These are phyloP conservation scores for Brassicogethes aeneus DNA, from an alignment of 2,888 invertebrate genomes.

Conservation along the genomic window DNA sequence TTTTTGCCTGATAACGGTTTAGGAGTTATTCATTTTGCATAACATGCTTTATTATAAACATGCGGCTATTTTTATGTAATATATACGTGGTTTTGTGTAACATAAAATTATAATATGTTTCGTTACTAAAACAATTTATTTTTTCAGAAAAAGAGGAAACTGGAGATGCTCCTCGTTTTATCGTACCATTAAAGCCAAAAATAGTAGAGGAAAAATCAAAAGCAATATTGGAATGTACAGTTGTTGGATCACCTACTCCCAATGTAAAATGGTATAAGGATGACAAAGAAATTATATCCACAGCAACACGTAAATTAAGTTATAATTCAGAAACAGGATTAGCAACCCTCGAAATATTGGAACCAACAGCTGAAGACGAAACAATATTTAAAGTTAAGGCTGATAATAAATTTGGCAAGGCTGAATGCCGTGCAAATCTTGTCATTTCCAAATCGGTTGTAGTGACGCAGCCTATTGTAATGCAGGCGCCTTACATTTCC, in stretches of 20 bases:
- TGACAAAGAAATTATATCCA: constrained; percentile 52
- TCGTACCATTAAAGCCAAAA: constrained; percentile 56
- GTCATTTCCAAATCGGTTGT: constrained; percentile 46
- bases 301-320: constrained; percentile 46
- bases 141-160: constrained; percentile 56
- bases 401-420: constrained; percentile 62
- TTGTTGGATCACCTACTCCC: constrained; percentile 61
- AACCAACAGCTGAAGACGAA: constrained; percentile 58
- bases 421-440: constrained; percentile 65
- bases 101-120: not conserved
- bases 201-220: constrained; percentile 53
- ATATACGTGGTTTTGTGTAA: not conserved
- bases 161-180: constrained; percentile 58
- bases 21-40: too few relatives aligned
- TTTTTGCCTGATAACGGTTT: too few relatives aligned
- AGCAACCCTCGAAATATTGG: constrained; percentile 53
- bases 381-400: constrained; percentile 62
- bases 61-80: too few relatives aligned
- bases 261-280: constrained; percentile 62
- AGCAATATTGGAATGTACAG: constrained; percentile 57
- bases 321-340: constrained; percentile 55
- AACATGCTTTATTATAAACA: too few relatives aligned
- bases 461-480: constrained; percentile 44
- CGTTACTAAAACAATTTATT: constrained; percentile 3
- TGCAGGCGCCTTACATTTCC: constrained; percentile 64